Base-by-base conservation (phyloP, 2,113 vertebrate genomes). In the Microcebus tavaratra region DNA sequence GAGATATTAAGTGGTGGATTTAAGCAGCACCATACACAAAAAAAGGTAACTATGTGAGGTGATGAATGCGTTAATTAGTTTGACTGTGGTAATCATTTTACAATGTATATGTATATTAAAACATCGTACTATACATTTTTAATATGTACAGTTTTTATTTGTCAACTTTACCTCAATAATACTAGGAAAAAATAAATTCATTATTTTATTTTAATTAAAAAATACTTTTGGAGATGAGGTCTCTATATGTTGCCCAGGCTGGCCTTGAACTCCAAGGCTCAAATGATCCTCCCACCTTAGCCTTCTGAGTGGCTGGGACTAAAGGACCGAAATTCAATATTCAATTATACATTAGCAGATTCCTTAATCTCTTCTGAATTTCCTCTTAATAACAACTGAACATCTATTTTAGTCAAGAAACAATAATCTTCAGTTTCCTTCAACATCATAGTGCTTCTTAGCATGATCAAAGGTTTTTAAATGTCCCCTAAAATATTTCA, bases 71-170 rank as follows among this genome's bases (percentile, higher is more conserved):
- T 67, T 2, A 34, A 67, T 72, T 55, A 31, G 67, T 45, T 20
- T 10, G 8, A 42, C 31, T 15, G 36, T 10, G 13, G 10, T 13
- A 8, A 23, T n/a, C 14, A 34, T n/a, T 23, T 61, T 20, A 61
- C 55, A n/a, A 1, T 11, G 20, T 48, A 2, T 39, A 18, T 82
- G 21, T 15, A 61, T 17, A 59, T 61, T 39, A 75, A 72, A 88
- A 39, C 39, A 25, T 48, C 8, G 4, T 53, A 0, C 7, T 3
- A 2, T 31, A 42, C 0, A 5, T 8, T 39, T 25, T 48, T 29
- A 89, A 25, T 48, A 27, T 31, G 55, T 34, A 25, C 29, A 76
- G 10, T 59, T 59, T n/a, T 75, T 11, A 42, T 45, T 55, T 34
- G 21, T 18, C 39, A 34, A 34, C 27, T 27, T 20, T 45, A 31